Evolutionary conservation across 1,140 invertebrate genomes (phyloP), one percentile per base, ranked within the genome.

Genomic region (Drosophila pseudoobscura): DNA sequence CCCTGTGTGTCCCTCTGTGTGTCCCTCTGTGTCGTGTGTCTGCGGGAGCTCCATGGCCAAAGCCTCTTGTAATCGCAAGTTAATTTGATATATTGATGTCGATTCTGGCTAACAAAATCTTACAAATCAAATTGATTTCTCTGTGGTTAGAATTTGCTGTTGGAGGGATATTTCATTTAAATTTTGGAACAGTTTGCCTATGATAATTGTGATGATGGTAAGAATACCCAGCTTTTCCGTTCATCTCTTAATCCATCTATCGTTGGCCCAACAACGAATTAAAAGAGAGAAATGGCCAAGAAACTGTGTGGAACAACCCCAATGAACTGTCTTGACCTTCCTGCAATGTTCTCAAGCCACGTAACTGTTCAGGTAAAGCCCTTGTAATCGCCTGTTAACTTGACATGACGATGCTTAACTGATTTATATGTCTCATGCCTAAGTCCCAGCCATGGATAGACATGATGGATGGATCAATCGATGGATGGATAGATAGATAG

Each of bases 31-130:
- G 24, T 26, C 24, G 4, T 26, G 2, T 43, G 13, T 13, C 50
- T 39, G 35, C 11, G 9, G 22, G 63, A 26, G 35, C 35, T 35
- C 35, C 58, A 73, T 50, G 47, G 61, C 15, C 71, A 70, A 74
- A 74, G 50, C 77, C 60, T 53, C 61, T 80, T 69, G 73, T 80
- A 87, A 87, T 85, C 77, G 73, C 68, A 71, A 59, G 77, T 80
- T 85, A 80, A 87, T 74, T 77, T 85, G 63, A 80, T 59, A 59
- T 49, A 61, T 64, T 50, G 26, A 31, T 15, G 45, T 41, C 22
- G 11, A 11, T 29, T 46, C 13, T 20, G 46, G 15, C 13, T 17
- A 11, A 31, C n/a, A 24, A 15, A 39, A 66, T 13, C 13, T 22
- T 6, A 8, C 20, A 31, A 26, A 56, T 9, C 39, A 39, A 41